Evolutionary conservation across 2,888 invertebrate genomes (phyloP).

Genomic region (Tryphoninae sp.): DNA sequence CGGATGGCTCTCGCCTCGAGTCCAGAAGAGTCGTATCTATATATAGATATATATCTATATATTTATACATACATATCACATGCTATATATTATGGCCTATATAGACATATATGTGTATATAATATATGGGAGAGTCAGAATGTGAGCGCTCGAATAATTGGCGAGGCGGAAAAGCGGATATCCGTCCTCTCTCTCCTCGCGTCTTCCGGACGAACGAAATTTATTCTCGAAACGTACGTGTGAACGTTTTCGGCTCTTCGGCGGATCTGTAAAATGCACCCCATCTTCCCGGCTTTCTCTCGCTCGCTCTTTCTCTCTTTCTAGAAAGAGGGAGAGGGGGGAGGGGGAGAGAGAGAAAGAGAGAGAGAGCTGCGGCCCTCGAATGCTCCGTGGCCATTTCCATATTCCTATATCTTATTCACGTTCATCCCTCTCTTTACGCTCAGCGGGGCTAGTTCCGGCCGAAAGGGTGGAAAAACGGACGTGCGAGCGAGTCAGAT

Average conservation of each 20-base stretch:
- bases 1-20: slow-evolving; percentile 40
- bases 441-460: slow-evolving; percentile 22
- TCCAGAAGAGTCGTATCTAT: slow-evolving; percentile 41
- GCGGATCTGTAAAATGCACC: slow-evolving; percentile 31
- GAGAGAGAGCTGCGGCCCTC: too few species aligned
- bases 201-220: slow-evolving; percentile 53
- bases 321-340: not conserved
- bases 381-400: slow-evolving; percentile 11
- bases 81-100: not conserved
- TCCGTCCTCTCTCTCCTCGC: slow-evolving; percentile 66
- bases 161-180: slow-evolving; percentile 75
- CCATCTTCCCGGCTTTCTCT: slow-evolving; percentile 33
- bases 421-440: slow-evolving; percentile 21
- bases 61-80: not conserved
- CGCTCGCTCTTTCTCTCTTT: slow-evolving; percentile 15
- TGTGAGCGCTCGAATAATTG: slow-evolving; percentile 63
- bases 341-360: too few species aligned
- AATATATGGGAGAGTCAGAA: slow-evolving; percentile 38
- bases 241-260: slow-evolving; percentile 60
- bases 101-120: slow-evolving; percentile 17
- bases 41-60: not conserved
- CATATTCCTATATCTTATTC: slow-evolving; percentile 37
- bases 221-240: slow-evolving; percentile 64
- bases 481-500: slow-evolving; percentile 20
- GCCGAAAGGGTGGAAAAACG: slow-evolving; percentile 23